Percentiles rank a stretch among this genome's conserved stretches.
phyloP scores from a whole-genome alignment of 2,888 invertebrate genomes.

The Clunio marinus region DNA sequence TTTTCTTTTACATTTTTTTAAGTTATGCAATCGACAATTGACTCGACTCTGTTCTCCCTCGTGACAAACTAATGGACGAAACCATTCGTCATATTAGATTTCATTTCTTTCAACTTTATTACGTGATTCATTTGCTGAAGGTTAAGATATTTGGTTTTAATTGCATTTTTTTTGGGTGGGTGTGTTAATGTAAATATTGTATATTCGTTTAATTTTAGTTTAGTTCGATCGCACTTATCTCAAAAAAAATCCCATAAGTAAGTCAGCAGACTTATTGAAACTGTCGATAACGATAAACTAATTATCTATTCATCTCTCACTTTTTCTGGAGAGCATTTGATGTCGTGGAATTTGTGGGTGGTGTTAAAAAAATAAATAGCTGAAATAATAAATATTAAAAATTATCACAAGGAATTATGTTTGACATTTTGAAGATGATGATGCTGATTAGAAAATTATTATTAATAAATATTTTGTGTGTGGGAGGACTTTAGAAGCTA shows the following conservation, averaged over 20 bases:
- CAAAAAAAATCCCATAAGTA: background rate
- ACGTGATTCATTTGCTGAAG: background rate
- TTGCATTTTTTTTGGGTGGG: constrained; percentile 2
- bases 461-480: too few species aligned
- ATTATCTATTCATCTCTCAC: background rate
- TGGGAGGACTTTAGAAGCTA: too few species aligned
- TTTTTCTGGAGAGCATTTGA: constrained; percentile 6
- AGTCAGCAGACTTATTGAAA: background rate
- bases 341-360: background rate
- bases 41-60: background rate
- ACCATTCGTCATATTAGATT: background rate
- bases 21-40: constrained; percentile 17
- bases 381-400: too few species aligned
- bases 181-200: background rate
- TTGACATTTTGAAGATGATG: too few species aligned
- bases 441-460: too few species aligned
- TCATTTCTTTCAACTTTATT: too few species aligned
- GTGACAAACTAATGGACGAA: background rate
- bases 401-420: too few species aligned
- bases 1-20: background rate
- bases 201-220: background rate
- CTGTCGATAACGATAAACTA: background rate
- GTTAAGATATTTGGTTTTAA: too few species aligned
- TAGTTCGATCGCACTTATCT: constrained; percentile 1
- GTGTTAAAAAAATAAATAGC: too few species aligned